Evolutionary conservation across 1,140 invertebrate species (phyloP), one percentile per base, ranked within the genome.

Genomic region (Panagrolaimus sp.): DNA sequence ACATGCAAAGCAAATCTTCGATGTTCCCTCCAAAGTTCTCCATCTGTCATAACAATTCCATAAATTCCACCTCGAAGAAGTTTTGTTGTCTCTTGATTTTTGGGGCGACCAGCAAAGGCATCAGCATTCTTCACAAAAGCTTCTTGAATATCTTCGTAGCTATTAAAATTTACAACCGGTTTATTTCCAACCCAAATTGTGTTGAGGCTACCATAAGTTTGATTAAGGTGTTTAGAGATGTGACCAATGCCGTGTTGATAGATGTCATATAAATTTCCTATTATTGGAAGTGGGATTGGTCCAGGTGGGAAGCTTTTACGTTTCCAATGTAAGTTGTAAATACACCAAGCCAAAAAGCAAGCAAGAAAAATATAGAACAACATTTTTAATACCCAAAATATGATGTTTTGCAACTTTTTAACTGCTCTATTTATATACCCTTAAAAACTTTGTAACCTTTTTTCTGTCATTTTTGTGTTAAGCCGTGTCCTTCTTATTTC

Each of bases 1-100:
- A 72, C 57, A 42, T 23, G 38, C 44, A 76, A 20, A 16, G 76
- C 67, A 69, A 79, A 79, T n/a, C 76, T 57, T 64, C 74, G 27
- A 5, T 76, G 74, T 20, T 76, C 74, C 16, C 68, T 38, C 74
- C 74, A 76, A 5, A 74, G n/a, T 1, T 61, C 67, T 14, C 77
- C 77, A 25, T 78, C 76, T 4, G 68, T 79, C 2, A 51, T 44
- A 42, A 78, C 65, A 11, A 76, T 23, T 14, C 74, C 77, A 44
- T 11, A 25, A 57, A 57, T 57, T 11, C 51, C 51, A 13, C 27
- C 27, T 25, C 27, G n/a, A 0, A 57, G 3, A 11, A 57, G 20
- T 23, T 57, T 27, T 27, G 27, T 57, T 1, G 27, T 5, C 8
- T 57, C 51, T 25, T 57, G 9, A 25, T 11, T 27, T 13, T 25